Conservation (phyloP, 2,888 invertebrate species). For the Eupithecia subfuscata region DNA sequence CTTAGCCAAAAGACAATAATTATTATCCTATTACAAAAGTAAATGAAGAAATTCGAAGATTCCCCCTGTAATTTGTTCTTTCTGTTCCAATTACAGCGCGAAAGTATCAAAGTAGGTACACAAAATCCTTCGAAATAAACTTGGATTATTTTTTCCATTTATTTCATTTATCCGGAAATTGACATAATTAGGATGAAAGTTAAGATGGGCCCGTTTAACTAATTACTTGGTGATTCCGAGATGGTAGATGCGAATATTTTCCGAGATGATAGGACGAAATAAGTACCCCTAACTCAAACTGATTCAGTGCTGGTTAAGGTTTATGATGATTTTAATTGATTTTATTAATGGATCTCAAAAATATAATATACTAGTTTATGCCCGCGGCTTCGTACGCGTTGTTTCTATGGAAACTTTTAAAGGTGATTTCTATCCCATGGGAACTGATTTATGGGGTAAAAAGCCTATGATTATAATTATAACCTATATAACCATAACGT, state of each 20-base stretch:
- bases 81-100: conserved; percentile 62
- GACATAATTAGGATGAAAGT: conserved; percentile 56
- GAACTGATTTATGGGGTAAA: no score
- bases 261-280: background rate
- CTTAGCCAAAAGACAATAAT: conserved; percentile 61
- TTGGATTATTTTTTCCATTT: conserved; percentile 55
- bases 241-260: conserved; percentile 6
- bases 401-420: no score
- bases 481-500: no score
- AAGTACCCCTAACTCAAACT: conserved; percentile 2
- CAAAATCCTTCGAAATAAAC: conserved; percentile 54
- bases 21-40: conserved; percentile 66
- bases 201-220: conserved; percentile 53
- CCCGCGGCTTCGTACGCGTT: no score
- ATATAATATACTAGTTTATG: no score
- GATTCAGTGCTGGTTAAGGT: background rate
- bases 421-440: no score
- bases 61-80: conserved; percentile 61
- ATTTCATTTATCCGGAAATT: conserved; percentile 51
- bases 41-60: conserved; percentile 66
- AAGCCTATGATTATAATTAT: no score
- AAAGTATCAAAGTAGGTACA: conserved; percentile 55
- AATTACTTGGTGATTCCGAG: conserved; percentile 53
- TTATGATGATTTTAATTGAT: background rate
- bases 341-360: background rate